Evolutionary conservation across 2,113 vertebrate species (phyloP).

Genomic region (Raja brachyura): DNA sequence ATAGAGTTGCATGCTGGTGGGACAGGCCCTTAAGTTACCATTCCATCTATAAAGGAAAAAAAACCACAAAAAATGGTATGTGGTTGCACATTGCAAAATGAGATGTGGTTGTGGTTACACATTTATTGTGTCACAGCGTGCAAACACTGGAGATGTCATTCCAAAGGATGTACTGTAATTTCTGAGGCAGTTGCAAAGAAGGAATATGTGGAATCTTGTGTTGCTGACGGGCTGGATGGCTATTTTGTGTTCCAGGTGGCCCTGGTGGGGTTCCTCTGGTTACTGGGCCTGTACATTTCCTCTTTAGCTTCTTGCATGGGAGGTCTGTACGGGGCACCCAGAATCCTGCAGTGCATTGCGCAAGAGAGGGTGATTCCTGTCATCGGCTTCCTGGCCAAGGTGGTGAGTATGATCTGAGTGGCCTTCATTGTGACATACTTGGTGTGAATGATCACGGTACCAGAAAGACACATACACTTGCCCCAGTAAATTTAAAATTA

Average conservation of each 20-base stretch:
- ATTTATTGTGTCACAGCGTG: not conserved
- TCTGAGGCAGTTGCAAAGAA: not conserved
- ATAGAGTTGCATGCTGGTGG: too few relatives aligned
- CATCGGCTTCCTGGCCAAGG: slow-evolving; percentile 69
- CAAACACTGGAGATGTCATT: too few relatives aligned
- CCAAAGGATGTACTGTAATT: too few relatives aligned
- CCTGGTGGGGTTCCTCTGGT: slow-evolving; percentile 92
- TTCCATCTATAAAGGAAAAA: not conserved
- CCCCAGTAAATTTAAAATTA: not conserved
- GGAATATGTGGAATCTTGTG: not conserved
- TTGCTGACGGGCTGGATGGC: not conserved
- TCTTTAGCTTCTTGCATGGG: slow-evolving; percentile 98
- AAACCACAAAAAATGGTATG: not conserved
- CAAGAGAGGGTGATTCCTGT: slow-evolving; percentile 85
- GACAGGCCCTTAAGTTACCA: too few relatives aligned
- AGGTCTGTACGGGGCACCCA: slow-evolving; percentile 84
- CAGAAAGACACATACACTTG: not conserved
- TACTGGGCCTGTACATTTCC: slow-evolving; percentile 90
- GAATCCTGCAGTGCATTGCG: slow-evolving; percentile 92
- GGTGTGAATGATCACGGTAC: not conserved
- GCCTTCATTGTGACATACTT: too few relatives aligned
- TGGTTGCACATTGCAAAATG: not conserved
- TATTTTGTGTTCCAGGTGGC: slow-evolving; percentile 78
- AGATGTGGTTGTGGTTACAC: not conserved
- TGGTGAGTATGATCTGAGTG: slow-evolving; percentile 64